Conservation (phyloP, 2,888 invertebrate genomes). For the Acholoe squamosa region DNA sequence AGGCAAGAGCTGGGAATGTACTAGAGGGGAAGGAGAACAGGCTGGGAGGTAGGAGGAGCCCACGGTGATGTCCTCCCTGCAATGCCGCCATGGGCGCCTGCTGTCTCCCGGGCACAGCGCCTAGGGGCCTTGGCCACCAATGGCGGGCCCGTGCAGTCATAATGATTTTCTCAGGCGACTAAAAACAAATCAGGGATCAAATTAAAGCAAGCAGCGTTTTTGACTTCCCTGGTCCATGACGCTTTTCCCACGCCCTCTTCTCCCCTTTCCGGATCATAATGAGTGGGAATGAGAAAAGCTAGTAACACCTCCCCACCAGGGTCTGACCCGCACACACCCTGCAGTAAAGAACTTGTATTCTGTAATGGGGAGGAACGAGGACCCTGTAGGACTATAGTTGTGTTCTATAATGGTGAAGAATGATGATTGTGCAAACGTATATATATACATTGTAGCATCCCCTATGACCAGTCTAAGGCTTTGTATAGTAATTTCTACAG, state of each 20-base stretch:
- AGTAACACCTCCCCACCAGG: no score
- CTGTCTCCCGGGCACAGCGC: constrained; percentile 14
- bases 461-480: no score
- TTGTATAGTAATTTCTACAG: no score
- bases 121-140: neutral
- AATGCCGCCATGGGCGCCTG: neutral
- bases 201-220: neutral
- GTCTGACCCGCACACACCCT: neutral
- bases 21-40: neutral
- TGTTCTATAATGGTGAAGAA: no score
- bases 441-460: no score
- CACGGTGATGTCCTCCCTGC: neutral
- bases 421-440: no score
- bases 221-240: neutral
- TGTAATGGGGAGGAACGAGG: no score
- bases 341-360: neutral
- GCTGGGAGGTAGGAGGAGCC: neutral
- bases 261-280: constrained; percentile 11
- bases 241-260: constrained; percentile 3
- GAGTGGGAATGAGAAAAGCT: neutral
- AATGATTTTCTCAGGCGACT: neutral
- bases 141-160: neutral
- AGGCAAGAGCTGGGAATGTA: neutral
- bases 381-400: no score
- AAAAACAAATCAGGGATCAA: constrained; percentile 1